These are phyloP conservation scores for Siniperca knerii DNA, from an alignment of 2,113 vertebrate species.

Conservation along the genomic window DNA sequence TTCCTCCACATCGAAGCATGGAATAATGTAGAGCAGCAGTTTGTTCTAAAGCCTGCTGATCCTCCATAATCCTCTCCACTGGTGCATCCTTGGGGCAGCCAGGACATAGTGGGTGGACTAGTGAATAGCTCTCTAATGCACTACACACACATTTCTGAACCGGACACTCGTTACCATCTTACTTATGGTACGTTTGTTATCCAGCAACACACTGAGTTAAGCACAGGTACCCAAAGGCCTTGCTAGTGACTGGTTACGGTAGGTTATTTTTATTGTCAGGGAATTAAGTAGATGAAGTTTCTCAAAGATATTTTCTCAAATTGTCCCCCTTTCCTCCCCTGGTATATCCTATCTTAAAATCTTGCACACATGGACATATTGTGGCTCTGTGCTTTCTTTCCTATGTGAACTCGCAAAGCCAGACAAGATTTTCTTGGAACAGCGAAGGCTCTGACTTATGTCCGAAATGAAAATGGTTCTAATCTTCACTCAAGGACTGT, in stretches of 20 bases:
- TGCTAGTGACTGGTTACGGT: background rate
- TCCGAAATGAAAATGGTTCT: background rate
- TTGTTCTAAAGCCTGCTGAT: constrained; percentile 65
- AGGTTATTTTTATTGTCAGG: background rate
- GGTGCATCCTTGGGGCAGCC: constrained; percentile 40
- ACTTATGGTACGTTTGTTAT: background rate
- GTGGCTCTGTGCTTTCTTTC: background rate
- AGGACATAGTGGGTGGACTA: constrained; percentile 35
- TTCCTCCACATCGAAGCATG: constrained; percentile 26
- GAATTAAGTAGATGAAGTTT: background rate
- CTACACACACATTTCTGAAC: background rate
- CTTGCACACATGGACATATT: background rate
- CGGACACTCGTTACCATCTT: background rate
- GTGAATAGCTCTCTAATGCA: background rate
- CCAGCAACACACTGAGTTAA: background rate
- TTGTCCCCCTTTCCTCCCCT: background rate
- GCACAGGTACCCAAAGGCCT: background rate
- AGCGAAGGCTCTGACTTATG: background rate
- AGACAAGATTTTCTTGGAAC: background rate
- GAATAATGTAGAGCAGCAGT: constrained; percentile 54
- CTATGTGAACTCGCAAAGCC: background rate
- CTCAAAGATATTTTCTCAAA: background rate
- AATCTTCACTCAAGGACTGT: background rate
- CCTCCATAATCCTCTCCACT: constrained; percentile 64
- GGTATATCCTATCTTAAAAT: background rate